Base-by-base conservation (phyloP, 2,888 invertebrate genomes). In the Erebia aethiops region DNA sequence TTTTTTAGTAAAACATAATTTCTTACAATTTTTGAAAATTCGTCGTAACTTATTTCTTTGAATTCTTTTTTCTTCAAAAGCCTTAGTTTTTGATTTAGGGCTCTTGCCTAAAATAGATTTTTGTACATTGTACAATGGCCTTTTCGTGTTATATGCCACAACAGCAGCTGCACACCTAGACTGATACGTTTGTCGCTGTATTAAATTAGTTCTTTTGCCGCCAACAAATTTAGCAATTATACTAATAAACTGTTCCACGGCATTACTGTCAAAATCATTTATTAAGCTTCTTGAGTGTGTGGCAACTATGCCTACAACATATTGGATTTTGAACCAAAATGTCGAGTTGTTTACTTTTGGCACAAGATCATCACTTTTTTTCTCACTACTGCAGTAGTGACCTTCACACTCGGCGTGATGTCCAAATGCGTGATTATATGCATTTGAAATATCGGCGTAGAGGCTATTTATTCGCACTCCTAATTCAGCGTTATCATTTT, bases 201-300 rank as follows among this genome's bases (percentile, higher is more conserved):
- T 51, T 57, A 77, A 80, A 72, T 84, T 82, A 3, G 83, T 75
- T 62, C 82, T 69, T 75, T 84, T 84, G 35, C 82, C 83, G 26
- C 80, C 79, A 43, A 81, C 77, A 49, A 49, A 49, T 49, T 49
- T 49, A 13, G 49, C 49, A 49, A 49, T 49, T 13, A 49, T 49
- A 13, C 75, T 77, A 66, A 81, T 80, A 69, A 75, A 85, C 14
- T 69, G 70, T 74, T 84, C 82, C 5, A 81, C 81, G 5, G 65
- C 56, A 70, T 83, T 82, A 35, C 62, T 62, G 46, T 62, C 62
- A 18, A 62, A 62, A 35, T 49, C 62, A 18, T 49, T 62, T 16
- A 62, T 62, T 46, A 62, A 41, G 46, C 62, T 62, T 62, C 62
- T 35, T 18, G 62, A 62, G 41, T 62, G 62, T 46, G 62, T 21